These are phyloP conservation scores for Theocolax elegans DNA, from an alignment of 1,140 invertebrate genomes.

Conservation along the genomic window DNA sequence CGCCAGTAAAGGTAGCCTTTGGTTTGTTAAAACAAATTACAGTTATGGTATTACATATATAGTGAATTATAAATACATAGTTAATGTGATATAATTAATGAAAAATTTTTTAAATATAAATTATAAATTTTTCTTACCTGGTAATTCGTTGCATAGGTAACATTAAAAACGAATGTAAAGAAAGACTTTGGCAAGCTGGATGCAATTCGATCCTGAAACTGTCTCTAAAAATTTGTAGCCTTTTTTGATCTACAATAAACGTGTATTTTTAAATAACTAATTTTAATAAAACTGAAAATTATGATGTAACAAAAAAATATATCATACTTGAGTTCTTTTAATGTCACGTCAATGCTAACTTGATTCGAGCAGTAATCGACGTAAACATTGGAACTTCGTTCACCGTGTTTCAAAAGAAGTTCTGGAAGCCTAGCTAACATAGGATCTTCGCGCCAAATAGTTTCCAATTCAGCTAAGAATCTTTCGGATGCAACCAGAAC, in stretches of 20 bases:
- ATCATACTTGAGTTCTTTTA: constrained; percentile 80
- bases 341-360: constrained; percentile 83
- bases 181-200: constrained; percentile 85
- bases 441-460: constrained; percentile 89
- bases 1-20: constrained; percentile 87
- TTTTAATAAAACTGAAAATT: too few species aligned
- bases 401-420: constrained; percentile 84
- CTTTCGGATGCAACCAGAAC: constrained; percentile 83
- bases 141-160: constrained; percentile 98
- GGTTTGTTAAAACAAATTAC: neutral
- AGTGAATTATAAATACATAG: too few species aligned
- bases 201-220: constrained; percentile 81
- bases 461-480: constrained; percentile 87
- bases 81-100: neutral
- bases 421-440: constrained; percentile 85
- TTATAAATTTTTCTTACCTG: too few species aligned
- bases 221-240: constrained; percentile 76
- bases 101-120: too few species aligned
- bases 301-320: too few species aligned
- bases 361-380: constrained; percentile 94
- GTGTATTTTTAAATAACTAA: too few species aligned
- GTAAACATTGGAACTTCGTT: constrained; percentile 85
- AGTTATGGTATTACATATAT: too few species aligned
- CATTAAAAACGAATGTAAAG: constrained; percentile 93
- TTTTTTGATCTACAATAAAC: constrained; percentile 61